Percentiles rank a stretch among this genome's conserved stretches.
phyloP scores from a whole-genome alignment of 2,888 invertebrate genomes.

The Trachelus tabidus region DNA sequence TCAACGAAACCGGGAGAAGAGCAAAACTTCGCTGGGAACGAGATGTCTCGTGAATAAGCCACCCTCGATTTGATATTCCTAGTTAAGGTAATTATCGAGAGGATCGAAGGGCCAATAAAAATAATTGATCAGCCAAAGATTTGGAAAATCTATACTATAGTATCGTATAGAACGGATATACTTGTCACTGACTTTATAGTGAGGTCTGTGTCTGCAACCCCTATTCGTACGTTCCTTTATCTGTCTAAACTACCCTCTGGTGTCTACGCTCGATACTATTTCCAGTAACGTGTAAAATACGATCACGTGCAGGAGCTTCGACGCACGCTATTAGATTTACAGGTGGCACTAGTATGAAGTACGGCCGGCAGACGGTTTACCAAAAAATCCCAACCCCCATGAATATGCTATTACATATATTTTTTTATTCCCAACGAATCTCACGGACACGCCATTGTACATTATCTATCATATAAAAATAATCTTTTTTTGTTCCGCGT shows the following conservation, averaged over 20 bases:
- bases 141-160: neutral
- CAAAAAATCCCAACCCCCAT: neutral
- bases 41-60: constrained; percentile 3
- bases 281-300: neutral
- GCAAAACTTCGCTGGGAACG: neutral
- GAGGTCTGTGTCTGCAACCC: neutral
- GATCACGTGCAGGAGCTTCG: constrained; percentile 5
- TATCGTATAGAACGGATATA: neutral
- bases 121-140: neutral
- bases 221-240: neutral
- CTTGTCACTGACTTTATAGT: neutral
- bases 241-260: neutral
- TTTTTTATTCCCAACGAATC: neutral
- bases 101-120: neutral
- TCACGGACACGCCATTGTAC: neutral
- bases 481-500: neutral
- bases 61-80: constrained; percentile 17
- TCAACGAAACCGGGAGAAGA: neutral
- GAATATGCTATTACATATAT: neutral
- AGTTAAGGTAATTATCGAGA: constrained; percentile 27
- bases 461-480: neutral
- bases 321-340: constrained; percentile 7
- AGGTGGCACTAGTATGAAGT: neutral
- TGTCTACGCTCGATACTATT: neutral
- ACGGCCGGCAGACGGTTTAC: neutral